These are phyloP conservation scores for Emmelina monodactyla DNA, from an alignment of 2,888 invertebrate species.

Conservation along the genomic window DNA sequence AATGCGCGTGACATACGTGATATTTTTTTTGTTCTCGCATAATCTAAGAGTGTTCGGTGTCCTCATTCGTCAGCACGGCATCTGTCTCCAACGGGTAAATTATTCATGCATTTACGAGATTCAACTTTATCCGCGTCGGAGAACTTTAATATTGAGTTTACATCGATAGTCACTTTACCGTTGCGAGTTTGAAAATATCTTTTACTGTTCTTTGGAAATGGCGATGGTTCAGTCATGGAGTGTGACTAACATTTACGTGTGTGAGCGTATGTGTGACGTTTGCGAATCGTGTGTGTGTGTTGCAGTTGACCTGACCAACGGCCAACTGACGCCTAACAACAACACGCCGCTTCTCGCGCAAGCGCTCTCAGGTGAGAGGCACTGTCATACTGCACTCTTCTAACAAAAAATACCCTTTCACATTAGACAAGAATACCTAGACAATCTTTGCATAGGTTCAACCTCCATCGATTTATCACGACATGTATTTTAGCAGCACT, in stretches of 20 bases:
- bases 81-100: conserved; percentile 54
- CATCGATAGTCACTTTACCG: conserved; percentile 50
- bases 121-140: conserved; percentile 41
- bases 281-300: too few relatives aligned
- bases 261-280: conserved; percentile 67
- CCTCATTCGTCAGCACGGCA: conserved; percentile 53
- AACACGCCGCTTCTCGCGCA: conserved; percentile 95
- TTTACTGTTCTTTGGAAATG: conserved; percentile 17
- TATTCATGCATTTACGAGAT: conserved; percentile 61
- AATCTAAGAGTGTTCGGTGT: conserved; percentile 48
- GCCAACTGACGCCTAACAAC: conserved; percentile 95
- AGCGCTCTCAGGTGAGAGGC: conserved; percentile 88
- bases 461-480: too few relatives aligned
- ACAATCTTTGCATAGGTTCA: too few relatives aligned
- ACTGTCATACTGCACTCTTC: conserved; percentile 16
- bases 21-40: conserved; percentile 61
- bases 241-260: conserved; percentile 39
- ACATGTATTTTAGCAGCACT: too few relatives aligned
- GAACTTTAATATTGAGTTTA: conserved; percentile 48
- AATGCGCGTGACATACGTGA: conserved; percentile 65
- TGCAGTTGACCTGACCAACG: conserved; percentile 95
- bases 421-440: too few relatives aligned
- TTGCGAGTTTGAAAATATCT: conserved; percentile 19
- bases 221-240: conserved; percentile 62
- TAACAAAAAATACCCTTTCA: not conserved